These are phyloP conservation scores for Cydia strobilella DNA, from an alignment of 1,140 invertebrate species.

Conservation along the genomic window DNA sequence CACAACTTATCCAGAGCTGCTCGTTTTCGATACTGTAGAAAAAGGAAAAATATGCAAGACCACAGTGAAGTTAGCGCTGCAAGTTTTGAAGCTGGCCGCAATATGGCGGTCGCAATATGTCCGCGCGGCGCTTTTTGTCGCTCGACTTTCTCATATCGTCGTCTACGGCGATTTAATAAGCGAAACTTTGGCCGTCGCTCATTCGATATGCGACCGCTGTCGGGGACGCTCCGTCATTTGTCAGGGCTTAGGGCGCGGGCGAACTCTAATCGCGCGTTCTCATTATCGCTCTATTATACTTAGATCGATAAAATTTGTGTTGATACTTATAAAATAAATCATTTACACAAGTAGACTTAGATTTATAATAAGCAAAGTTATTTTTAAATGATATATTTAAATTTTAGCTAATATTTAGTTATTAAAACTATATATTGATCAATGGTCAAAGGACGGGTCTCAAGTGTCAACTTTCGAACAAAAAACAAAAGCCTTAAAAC, in stretches of 20 bases:
- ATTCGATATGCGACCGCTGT: conserved; percentile 72
- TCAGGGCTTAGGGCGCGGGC: conserved; percentile 39
- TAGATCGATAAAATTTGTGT: neutral
- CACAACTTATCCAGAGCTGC: conserved; percentile 36
- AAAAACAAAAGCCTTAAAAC: too few relatives aligned
- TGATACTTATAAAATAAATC: too few relatives aligned
- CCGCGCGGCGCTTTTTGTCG: conserved; percentile 68
- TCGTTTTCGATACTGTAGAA: conserved; percentile 33
- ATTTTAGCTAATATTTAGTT: too few relatives aligned
- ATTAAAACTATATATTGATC: too few relatives aligned
- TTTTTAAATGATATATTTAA: too few relatives aligned
- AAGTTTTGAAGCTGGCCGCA: conserved; percentile 64
- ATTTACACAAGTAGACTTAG: too few relatives aligned
- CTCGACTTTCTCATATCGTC: conserved; percentile 74
- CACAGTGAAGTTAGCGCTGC: conserved; percentile 57
- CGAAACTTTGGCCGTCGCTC: conserved; percentile 68
- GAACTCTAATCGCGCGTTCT: neutral
- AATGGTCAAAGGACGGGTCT: too few relatives aligned
- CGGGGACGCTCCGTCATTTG: conserved; percentile 55
- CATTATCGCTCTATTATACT: conserved; percentile 22
- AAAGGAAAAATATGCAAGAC: conserved; percentile 62
- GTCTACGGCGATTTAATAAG: conserved; percentile 75
- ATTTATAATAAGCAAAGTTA: too few relatives aligned
- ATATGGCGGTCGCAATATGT: conserved; percentile 73
- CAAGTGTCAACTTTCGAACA: too few relatives aligned